Conservation (phyloP, 2,797 vertebrate species). For the Picus viridis region DNA sequence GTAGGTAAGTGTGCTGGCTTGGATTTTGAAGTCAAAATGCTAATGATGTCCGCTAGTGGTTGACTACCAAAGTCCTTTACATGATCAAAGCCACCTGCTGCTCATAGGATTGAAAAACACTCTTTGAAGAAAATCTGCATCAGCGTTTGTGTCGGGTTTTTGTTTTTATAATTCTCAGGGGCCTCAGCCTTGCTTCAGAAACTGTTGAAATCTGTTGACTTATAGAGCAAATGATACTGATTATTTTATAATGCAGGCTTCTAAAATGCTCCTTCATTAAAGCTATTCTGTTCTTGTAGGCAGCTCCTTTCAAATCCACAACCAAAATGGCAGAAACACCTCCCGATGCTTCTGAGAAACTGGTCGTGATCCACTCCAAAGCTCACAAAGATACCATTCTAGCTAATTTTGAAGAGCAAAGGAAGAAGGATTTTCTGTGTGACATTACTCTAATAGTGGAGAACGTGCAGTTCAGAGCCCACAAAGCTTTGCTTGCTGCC, state of each 20-base stretch:
- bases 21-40: not conserved
- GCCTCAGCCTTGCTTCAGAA: not conserved
- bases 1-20: fast-evolving
- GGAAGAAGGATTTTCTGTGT: slow-evolving; percentile 89
- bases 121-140: not conserved
- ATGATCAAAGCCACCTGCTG: not conserved
- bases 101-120: not conserved
- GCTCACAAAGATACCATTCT: slow-evolving; percentile 88
- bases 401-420: slow-evolving; percentile 86
- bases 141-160: not conserved
- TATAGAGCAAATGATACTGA: not conserved
- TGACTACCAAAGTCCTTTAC: too few species aligned
- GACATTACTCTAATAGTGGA: slow-evolving; percentile 94
- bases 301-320: not conserved
- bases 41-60: not conserved
- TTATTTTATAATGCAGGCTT: not conserved
- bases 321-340: slow-evolving; percentile 81
- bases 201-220: not conserved
- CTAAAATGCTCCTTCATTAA: not conserved
- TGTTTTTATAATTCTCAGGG: not conserved
- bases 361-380: slow-evolving; percentile 83
- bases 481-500: slow-evolving; percentile 93
- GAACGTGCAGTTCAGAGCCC: slow-evolving; percentile 90
- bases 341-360: slow-evolving; percentile 63
- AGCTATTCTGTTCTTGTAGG: slow-evolving; percentile 12